Evolutionary conservation across 2,888 invertebrate genomes (phyloP).

Genomic region (Blera fallax): DNA sequence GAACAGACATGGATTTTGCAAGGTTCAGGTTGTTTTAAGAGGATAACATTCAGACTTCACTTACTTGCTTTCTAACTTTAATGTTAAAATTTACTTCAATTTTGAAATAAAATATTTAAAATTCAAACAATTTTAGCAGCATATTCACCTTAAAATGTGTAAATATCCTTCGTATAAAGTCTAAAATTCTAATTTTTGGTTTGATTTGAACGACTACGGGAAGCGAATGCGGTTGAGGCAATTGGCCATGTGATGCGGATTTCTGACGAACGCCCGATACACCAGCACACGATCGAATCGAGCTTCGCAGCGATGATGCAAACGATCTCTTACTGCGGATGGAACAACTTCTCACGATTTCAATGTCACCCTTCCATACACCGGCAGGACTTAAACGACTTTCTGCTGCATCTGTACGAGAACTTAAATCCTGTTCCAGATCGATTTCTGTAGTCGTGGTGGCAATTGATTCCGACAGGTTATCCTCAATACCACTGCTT

Average conservation of each 20-base stretch:
- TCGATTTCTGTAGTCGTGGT: constrained; percentile 79
- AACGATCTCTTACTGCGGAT: constrained; percentile 57
- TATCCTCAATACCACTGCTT: constrained; percentile 73
- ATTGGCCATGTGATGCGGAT: constrained; percentile 61
- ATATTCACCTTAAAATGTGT: constrained; percentile 76
- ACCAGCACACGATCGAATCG: constrained; percentile 42
- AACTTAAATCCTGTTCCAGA: constrained; percentile 77
- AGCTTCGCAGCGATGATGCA: constrained; percentile 40
- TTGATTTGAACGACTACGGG: constrained; percentile 74
- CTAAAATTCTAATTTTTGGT: constrained; percentile 77
- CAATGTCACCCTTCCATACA: constrained; percentile 18
- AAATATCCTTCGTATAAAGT: constrained; percentile 77
- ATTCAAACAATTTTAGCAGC: background rate
- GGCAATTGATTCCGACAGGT: constrained; percentile 78
- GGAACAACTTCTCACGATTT: constrained; percentile 55
- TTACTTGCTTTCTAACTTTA: no score
- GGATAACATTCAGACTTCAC: no score
- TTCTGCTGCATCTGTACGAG: constrained; percentile 28
- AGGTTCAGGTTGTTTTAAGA: no score
- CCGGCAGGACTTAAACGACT: constrained; percentile 25
- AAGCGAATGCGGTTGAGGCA: constrained; percentile 66
- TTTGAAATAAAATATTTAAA: background rate
- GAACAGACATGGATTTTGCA: no score
- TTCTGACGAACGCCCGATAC: constrained; percentile 40
- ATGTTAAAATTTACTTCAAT: no score